Conservation (phyloP, 1,140 invertebrate genomes). For the Trichoplusia ni region DNA sequence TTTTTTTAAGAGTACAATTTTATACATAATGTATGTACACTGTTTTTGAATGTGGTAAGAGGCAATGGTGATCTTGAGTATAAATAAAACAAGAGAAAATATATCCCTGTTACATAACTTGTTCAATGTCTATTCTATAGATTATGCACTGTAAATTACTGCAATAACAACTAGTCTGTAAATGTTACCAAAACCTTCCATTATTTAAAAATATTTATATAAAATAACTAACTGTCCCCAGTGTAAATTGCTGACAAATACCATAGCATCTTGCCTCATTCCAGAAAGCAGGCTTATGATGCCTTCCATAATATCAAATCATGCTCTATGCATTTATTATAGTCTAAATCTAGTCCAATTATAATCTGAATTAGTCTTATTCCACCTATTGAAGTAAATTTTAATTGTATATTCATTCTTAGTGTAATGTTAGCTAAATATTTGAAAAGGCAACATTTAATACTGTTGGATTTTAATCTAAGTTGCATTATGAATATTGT, state of each 20-base stretch:
- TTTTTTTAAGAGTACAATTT: conserved; percentile 54
- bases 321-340: conserved; percentile 21
- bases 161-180: no score
- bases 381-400: not conserved
- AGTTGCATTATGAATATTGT: no score
- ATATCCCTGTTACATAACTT: no score
- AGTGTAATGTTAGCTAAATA: no score
- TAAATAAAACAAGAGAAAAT: no score
- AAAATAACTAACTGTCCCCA: not conserved
- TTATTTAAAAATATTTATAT: not conserved
- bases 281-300: conserved; percentile 36
- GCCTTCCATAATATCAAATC: conserved; percentile 54
- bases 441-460: no score
- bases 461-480: no score
- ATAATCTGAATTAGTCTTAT: conserved; percentile 24
- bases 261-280: conserved; percentile 5
- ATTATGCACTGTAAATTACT: no score
- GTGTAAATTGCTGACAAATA: not conserved
- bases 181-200: no score
- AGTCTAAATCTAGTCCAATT: conserved; percentile 35
- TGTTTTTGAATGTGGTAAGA: conserved; percentile 24
- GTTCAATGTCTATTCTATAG: no score
- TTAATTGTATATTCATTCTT: not conserved
- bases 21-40: conserved; percentile 47
- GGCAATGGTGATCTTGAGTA: not conserved